Evolutionary conservation across 2,888 invertebrate species (phyloP).

Genomic region (Ecdyonurus torrentis): DNA sequence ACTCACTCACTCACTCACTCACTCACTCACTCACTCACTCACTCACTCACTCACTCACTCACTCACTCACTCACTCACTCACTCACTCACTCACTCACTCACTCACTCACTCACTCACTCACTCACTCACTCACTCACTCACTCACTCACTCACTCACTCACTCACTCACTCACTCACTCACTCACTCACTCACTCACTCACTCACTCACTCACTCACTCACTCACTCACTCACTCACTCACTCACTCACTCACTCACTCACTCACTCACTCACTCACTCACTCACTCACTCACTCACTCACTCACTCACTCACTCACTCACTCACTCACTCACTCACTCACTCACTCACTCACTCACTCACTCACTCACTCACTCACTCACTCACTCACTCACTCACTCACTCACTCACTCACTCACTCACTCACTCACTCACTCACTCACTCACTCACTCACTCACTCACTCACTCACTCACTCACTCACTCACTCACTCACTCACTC

Average conservation of each 20-base stretch:
- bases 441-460: slow-evolving; percentile 3
- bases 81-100: slow-evolving; percentile 4
- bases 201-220: slow-evolving; percentile 4
- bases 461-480: slow-evolving; percentile 6
- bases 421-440: slow-evolving; percentile 2
- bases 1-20: slow-evolving; percentile 2
- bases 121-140: slow-evolving; percentile 6
- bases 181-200: not conserved
- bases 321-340: slow-evolving; percentile 1
- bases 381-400: slow-evolving; percentile 4
- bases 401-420: not conserved
- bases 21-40: slow-evolving; percentile 3
- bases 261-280: slow-evolving; percentile 4
- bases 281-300: not conserved
- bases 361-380: slow-evolving; percentile 2
- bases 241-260: slow-evolving; percentile 5
- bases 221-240: slow-evolving; percentile 2
- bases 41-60: slow-evolving; percentile 6
- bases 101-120: slow-evolving; percentile 5
- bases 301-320: not conserved
- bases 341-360: not conserved
- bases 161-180: slow-evolving; percentile 6
- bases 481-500: slow-evolving; percentile 3
- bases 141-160: slow-evolving; percentile 8
- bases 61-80: slow-evolving; percentile 3